A percentile compares a stretch with the other conserved stretches of the same genome.
Evolutionary conservation across 37 sponge, comb jelly and placozoan species (phyloP).

Genomic region (Halisarca cf. caerulea): DNA sequence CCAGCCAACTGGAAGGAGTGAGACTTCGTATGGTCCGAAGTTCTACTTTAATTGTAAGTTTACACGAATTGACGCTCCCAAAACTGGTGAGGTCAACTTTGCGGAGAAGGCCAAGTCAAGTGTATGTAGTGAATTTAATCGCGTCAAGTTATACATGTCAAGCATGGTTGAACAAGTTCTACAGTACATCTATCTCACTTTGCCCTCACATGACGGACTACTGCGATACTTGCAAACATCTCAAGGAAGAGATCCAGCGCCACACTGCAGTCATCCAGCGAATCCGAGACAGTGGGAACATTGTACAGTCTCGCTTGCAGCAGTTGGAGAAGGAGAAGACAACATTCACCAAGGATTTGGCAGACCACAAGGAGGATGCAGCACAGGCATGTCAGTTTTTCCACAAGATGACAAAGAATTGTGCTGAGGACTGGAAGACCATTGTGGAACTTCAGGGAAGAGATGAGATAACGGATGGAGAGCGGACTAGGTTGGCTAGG

Average conservation of each 20-base stretch:
- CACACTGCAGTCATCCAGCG: not conserved
- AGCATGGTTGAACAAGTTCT: too few relatives aligned
- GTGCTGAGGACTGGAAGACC: too few relatives aligned
- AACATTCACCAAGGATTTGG: not conserved
- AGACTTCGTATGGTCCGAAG: not conserved
- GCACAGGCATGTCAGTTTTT: too few relatives aligned
- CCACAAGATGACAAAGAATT: too few relatives aligned
- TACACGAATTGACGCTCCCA: not conserved
- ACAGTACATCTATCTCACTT: constrained; percentile 20
- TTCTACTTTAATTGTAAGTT: not conserved
- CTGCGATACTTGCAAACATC: constrained; percentile 38
- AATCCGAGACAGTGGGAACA: not conserved
- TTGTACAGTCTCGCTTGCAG: not conserved
- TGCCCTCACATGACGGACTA: constrained; percentile 46
- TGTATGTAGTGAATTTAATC: too few relatives aligned
- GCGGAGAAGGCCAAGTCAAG: not conserved
- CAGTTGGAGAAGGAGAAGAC: not conserved
- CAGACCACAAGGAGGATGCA: constrained; percentile 28
- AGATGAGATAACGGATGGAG: too few relatives aligned
- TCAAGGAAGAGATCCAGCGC: constrained; percentile 24
- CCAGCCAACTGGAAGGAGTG: constrained; percentile 55
- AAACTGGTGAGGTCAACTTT: not conserved
- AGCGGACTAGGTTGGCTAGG: too few relatives aligned
- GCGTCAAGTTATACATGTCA: too few relatives aligned
- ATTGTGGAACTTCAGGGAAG: too few relatives aligned